These are phyloP conservation scores for Ictalurus furcatus DNA, from an alignment of 2,113 vertebrate species.

Conservation along the genomic window DNA sequence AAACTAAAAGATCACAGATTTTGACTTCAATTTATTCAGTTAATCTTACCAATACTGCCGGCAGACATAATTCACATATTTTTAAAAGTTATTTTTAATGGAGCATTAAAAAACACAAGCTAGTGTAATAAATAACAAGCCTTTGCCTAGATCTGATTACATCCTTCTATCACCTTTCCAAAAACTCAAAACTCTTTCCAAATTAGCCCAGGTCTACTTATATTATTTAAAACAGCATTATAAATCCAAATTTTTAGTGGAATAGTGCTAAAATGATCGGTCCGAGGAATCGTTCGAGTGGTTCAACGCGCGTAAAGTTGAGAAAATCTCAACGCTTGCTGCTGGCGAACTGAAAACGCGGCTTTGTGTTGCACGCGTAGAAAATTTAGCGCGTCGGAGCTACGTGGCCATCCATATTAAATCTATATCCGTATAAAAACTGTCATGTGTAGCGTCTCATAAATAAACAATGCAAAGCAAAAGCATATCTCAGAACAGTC, in stretches of 20 bases:
- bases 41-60: background rate
- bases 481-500: background rate
- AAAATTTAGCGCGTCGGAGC: background rate
- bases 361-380: background rate
- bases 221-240: background rate
- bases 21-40: background rate
- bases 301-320: background rate
- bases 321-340: background rate
- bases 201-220: background rate
- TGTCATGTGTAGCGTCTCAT: background rate
- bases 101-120: background rate
- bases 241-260: background rate
- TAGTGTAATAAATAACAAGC: background rate
- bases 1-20: background rate
- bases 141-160: background rate
- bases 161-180: background rate
- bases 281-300: background rate
- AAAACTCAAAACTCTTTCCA: background rate
- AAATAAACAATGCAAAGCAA: background rate
- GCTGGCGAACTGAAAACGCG: background rate
- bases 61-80: no score
- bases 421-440: no score
- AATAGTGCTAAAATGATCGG: background rate
- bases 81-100: background rate
- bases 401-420: no score